phyloP scores from a whole-genome alignment of 2,797 vertebrate genomes.

The Acanthis flammea region DNA sequence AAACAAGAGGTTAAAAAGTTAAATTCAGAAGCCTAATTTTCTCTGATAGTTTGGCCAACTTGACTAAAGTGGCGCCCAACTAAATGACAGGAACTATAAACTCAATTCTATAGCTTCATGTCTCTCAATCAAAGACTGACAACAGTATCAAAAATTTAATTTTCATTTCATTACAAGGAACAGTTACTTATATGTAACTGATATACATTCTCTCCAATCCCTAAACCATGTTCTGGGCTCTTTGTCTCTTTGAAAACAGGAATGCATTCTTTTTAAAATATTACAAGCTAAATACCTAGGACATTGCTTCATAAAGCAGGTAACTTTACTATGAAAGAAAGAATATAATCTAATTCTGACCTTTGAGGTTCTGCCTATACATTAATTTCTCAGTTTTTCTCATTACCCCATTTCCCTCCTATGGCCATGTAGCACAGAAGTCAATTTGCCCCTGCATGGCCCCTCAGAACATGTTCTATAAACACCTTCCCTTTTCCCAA shows the following conservation, averaged over 20 bases:
- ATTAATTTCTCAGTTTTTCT: background rate
- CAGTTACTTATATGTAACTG: background rate
- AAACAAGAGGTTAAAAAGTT: conserved; percentile 29
- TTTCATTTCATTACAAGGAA: background rate
- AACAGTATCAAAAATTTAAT: background rate
- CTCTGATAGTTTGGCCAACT: background rate
- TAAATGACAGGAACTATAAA: background rate
- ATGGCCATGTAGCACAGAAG: background rate
- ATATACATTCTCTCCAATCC: background rate
- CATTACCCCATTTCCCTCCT: background rate
- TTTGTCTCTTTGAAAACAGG: background rate
- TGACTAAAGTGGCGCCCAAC: background rate
- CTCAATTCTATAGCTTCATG: background rate
- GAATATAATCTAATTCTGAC: background rate
- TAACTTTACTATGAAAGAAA: background rate
- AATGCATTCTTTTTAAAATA: background rate
- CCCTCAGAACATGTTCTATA: background rate
- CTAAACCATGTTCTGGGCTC: background rate
- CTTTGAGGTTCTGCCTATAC: background rate
- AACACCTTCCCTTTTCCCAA: background rate
- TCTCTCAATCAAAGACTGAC: background rate
- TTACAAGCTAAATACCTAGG: background rate
- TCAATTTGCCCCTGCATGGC: background rate
- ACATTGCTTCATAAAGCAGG: background rate
- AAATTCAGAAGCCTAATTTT: background rate